Percentiles rank a stretch among this genome's conserved stretches.
phyloP scores from a whole-genome alignment of 2,113 vertebrate genomes.

The Crotalus helleri region DNA sequence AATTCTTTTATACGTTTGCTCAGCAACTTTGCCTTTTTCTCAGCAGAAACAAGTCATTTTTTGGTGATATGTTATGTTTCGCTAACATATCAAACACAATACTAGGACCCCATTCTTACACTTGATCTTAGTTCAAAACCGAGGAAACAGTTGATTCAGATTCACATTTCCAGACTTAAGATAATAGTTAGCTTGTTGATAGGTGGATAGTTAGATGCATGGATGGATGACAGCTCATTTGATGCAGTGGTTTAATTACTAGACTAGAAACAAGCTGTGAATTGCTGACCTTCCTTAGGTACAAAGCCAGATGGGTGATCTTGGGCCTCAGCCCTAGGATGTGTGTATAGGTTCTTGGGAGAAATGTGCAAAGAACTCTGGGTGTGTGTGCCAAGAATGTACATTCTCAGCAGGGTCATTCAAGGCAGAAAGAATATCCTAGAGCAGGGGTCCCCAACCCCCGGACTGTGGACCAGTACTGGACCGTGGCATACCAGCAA shows the following conservation, averaged over 20 bases:
- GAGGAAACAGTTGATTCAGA: neutral
- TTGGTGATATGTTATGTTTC: neutral
- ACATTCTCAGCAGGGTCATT: too few relatives aligned
- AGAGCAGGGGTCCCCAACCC: too few relatives aligned
- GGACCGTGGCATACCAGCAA: too few relatives aligned
- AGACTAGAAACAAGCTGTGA: neutral
- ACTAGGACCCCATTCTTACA: neutral
- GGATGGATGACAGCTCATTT: neutral
- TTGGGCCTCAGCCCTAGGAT: neutral
- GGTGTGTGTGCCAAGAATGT: neutral
- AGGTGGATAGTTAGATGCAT: neutral
- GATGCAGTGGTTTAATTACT: neutral
- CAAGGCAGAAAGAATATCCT: too few relatives aligned
- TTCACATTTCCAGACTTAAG: neutral
- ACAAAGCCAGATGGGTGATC: neutral
- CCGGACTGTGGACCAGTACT: too few relatives aligned
- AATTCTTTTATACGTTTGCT: neutral
- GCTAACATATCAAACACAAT: neutral
- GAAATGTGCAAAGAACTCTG: neutral
- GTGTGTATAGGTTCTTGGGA: neutral
- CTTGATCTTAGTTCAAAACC: neutral
- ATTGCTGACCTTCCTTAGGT: neutral
- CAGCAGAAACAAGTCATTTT: neutral
- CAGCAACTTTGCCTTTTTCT: neutral
- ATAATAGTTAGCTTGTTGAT: neutral